phyloP scores from a whole-genome alignment of 2,113 vertebrate genomes.

The Oncorhynchus kisutch region DNA sequence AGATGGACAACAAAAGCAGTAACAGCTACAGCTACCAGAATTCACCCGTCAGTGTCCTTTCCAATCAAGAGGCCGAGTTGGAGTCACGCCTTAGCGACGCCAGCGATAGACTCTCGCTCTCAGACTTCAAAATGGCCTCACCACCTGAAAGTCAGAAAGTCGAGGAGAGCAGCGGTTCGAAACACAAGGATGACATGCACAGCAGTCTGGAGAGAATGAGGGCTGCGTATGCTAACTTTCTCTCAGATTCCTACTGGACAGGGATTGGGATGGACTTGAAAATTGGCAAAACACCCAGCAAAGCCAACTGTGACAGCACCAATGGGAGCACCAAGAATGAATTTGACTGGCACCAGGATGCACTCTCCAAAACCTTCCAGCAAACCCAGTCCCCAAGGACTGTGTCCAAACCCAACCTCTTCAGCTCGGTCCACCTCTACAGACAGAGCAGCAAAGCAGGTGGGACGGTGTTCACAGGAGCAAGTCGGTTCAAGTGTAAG shows the following conservation, averaged over 20 bases:
- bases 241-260: constrained; percentile 98
- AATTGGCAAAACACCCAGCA: constrained; percentile 80
- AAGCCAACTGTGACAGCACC: constrained; percentile 87
- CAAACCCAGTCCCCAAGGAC: constrained; percentile 87
- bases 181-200: constrained; percentile 81
- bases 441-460: constrained; percentile 89
- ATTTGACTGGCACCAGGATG: constrained; percentile 98
- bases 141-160: constrained; percentile 79
- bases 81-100: constrained; percentile 91
- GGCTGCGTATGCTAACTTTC: constrained; percentile 94
- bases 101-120: constrained; percentile 89
- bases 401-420: constrained; percentile 89
- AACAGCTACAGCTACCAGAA: constrained; percentile 92
- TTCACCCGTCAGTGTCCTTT: constrained; percentile 90
- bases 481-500: constrained; percentile 93
- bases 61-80: constrained; percentile 90
- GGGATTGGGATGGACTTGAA: constrained; percentile 92
- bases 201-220: constrained; percentile 97
- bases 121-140: constrained; percentile 87
- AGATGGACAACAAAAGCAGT: constrained; percentile 84
- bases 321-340: constrained; percentile 86
- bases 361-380: constrained; percentile 91
- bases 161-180: constrained; percentile 69
- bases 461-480: constrained; percentile 89
- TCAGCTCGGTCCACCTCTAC: constrained; percentile 95